A percentile compares a stretch with the other conserved stretches of the same genome.
phyloP scores from a whole-genome alignment of 1,140 invertebrate species.

The Coenobita brevimanus region DNA sequence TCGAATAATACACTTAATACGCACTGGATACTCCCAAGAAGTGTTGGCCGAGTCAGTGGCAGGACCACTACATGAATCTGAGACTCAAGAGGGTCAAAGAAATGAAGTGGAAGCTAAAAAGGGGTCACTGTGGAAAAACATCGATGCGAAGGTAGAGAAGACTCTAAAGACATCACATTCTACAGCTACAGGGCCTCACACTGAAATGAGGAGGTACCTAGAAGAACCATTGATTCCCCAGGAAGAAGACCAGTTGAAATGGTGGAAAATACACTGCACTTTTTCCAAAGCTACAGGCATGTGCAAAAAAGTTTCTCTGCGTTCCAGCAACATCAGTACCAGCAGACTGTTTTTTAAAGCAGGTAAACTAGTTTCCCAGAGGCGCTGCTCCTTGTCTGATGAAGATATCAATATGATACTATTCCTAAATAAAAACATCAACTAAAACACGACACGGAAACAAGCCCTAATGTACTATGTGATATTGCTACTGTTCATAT shows the following conservation, averaged over 20 bases:
- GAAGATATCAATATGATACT: too few species aligned
- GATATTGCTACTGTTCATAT: too few species aligned
- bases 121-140: neutral
- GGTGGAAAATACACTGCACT: constrained; percentile 18
- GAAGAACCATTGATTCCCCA: constrained; percentile 21
- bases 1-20: neutral
- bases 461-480: too few species aligned
- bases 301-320: neutral
- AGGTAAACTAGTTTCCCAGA: neutral
- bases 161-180: neutral
- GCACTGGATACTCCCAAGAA: neutral
- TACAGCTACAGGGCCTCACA: neutral
- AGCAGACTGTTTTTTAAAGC: constrained; percentile 26
- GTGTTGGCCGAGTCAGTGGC: neutral
- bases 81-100: neutral
- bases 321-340: constrained; percentile 4
- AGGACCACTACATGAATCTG: neutral
- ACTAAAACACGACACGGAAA: too few species aligned
- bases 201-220: constrained; percentile 21
- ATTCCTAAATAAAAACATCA: too few species aligned
- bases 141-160: neutral
- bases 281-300: neutral
- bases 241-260: neutral
- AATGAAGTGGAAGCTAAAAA: neutral
- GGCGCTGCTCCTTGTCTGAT: too few species aligned